Conservation (phyloP, 1,140 invertebrate species). For the Brachionus paranguensis region DNA sequence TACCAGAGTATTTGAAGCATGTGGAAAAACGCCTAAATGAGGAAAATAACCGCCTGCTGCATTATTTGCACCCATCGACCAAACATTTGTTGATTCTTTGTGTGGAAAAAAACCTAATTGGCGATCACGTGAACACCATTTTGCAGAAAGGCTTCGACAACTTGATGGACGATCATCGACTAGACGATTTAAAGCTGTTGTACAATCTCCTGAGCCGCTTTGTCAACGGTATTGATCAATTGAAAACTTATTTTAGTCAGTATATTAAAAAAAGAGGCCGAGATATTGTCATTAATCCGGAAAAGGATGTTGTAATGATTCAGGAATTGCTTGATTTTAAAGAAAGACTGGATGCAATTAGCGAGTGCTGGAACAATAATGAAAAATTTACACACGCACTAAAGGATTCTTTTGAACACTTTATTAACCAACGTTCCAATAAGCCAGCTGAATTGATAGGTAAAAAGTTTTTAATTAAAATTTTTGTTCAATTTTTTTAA, state of each 20-base stretch:
- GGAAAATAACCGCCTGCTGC: constrained; percentile 90
- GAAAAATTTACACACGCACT: constrained; percentile 81
- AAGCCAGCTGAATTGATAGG: constrained; percentile 83
- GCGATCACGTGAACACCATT: constrained; percentile 97
- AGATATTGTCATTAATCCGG: constrained; percentile 75
- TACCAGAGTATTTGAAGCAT: constrained; percentile 96
- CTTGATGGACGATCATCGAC: constrained; percentile 95
- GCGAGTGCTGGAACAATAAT: constrained; percentile 89
- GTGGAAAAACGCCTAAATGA: constrained; percentile 94
- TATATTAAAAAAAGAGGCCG: constrained; percentile 90
- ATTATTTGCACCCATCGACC: constrained; percentile 94
- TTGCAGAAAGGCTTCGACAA: constrained; percentile 98
- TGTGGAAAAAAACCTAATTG: constrained; percentile 74
- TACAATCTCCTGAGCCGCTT: constrained; percentile 91
- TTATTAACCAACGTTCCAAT: constrained; percentile 92
- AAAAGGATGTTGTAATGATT: constrained; percentile 71
- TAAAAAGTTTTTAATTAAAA: not conserved
- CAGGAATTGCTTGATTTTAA: constrained; percentile 92
- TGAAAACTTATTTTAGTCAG: constrained; percentile 85
- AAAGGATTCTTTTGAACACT: constrained; percentile 95
- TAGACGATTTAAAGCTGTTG: constrained; percentile 87
- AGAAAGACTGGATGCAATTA: constrained; percentile 93
- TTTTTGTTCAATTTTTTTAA: not conserved
- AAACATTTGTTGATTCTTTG: constrained; percentile 79
- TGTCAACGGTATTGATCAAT: constrained; percentile 79